Evolutionary conservation across 2,888 invertebrate species (phyloP), one percentile per base, ranked within the genome.

Genomic region (Periphyllus acericola): DNA sequence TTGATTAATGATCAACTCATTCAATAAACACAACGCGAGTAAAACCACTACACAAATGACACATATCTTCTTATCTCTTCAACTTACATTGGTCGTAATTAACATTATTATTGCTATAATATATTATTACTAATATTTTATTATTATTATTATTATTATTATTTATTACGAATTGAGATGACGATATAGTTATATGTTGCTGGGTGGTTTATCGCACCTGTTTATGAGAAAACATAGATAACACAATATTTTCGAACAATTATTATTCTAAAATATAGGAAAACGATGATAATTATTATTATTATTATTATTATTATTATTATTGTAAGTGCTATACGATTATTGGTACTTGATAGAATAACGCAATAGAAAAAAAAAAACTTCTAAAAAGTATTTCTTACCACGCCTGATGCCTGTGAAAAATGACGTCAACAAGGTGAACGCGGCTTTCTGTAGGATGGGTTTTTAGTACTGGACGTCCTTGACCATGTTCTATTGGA

Each of bases 381-480:
- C 11, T 25, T 40, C 36, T 79, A 55, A 72, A 86, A 79, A 86
- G n/a, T 52, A 66, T 66, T 75, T 81, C 87, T 87, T 75, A 87
- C 87, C 87, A 87, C 87, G 87, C 87, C 87, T 87, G 87, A 81
- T 75, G 60, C 81, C 36, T 74, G 74, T 75, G 74, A 66, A 81
- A 78, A 87, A 87, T 87, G 87, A 87, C 87, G 87, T 87, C 87
- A 87, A 87, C 87, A 81, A 87, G 87, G 87, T 74, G 80, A 81
- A 81, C 87, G 66, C 87, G 75, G 87, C 81, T 81, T 81, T 81
- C 72, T 74, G 81, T 87, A 81, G 80, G 87, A 87, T 81, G 87
- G 75, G 87, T 32, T 74, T 78, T 74, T 74, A 86, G 40, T 81
- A 87, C 87, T n/a, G 81, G 87, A 87, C 87, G 87, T 87, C 87